Evolutionary conservation across 1,140 invertebrate species (phyloP), one percentile per base, ranked within the genome.

Genomic region (Neocloeon triangulifer): DNA sequence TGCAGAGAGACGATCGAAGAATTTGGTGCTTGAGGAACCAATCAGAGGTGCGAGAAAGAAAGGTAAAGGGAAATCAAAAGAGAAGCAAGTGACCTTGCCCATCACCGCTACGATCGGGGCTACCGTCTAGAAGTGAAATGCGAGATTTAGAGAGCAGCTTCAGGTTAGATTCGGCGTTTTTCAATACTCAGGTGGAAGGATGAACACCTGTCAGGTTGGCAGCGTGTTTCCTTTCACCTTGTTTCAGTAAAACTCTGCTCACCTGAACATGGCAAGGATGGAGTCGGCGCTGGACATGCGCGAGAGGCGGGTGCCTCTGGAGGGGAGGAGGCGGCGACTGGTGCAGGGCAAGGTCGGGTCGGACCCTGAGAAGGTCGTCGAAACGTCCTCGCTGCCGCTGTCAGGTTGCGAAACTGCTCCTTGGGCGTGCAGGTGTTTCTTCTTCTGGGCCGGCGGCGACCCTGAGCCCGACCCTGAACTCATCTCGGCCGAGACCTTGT

Each of bases 231-330:
- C 39, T 36, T n/a, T n/a, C n/a, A n/a, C n/a, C n/a, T n/a, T n/a
- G n/a, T n/a, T n/a, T n/a, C n/a, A n/a, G n/a, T n/a, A n/a, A n/a
- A n/a, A n/a, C n/a, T n/a, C n/a, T n/a, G n/a, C n/a, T n/a, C n/a
- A n/a, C n/a, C 66, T 52, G 41, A 76, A 74, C 65, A 76, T 73
- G 2, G 71, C 69, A 27, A 75, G 48, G 33, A 76, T 70, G 2
- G 73, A 75, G 49, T 77, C 73, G 7, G 73, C 72, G 40, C 68
- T 73, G 4, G 69, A n/a, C n/a, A n/a, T n/a, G n/a, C n/a, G n/a
- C n/a, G n/a, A n/a, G n/a, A n/a, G n/a, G n/a, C n/a, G n/a, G n/a
- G n/a, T n/a, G n/a, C n/a, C n/a, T n/a, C n/a, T n/a, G n/a, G n/a
- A n/a, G n/a, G n/a, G n/a, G n/a, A n/a, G n/a, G 26, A 12, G 5